Percentiles rank a stretch among this genome's conserved stretches.
phyloP scores from a whole-genome alignment of 2,113 vertebrate genomes.

The Entelurus aequoreus region DNA sequence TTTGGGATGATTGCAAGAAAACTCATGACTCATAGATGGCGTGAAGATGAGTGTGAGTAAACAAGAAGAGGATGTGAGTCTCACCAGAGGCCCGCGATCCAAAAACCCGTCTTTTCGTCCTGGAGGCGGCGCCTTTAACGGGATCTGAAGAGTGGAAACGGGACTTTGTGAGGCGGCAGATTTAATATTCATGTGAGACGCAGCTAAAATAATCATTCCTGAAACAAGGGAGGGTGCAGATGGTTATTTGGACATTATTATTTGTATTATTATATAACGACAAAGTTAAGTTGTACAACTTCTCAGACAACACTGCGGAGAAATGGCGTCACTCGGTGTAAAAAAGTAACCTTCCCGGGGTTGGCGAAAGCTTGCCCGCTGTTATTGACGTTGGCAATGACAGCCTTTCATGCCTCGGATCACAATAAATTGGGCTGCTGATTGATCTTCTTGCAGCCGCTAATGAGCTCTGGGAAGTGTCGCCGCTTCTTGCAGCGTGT shows the following conservation, averaged over 20 bases:
- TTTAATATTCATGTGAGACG: background rate
- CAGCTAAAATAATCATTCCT: background rate
- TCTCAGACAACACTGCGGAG: too few relatives aligned
- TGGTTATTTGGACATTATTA: too few relatives aligned
- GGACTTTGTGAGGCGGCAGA: background rate
- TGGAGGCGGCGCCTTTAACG: constrained; percentile 23
- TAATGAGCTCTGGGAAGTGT: constrained; percentile 32
- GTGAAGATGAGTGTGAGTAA: background rate
- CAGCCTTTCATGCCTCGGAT: constrained; percentile 31
- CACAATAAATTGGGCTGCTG: constrained; percentile 31
- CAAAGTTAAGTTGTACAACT: too few relatives aligned
- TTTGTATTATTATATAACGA: too few relatives aligned
- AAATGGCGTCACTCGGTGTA: too few relatives aligned
- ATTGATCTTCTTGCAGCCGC: background rate
- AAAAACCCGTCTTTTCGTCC: constrained; percentile 46
- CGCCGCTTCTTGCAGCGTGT: background rate
- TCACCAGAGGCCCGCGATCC: constrained; percentile 43
- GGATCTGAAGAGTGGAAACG: constrained; percentile 33
- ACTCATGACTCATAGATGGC: constrained; percentile 18
- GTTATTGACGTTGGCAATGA: constrained; percentile 47
- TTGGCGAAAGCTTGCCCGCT: background rate
- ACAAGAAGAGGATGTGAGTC: constrained; percentile 26
- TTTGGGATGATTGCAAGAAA: constrained; percentile 6
- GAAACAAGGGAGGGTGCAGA: too few relatives aligned
- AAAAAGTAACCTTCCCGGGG: too few relatives aligned